Conservation (phyloP, 2,113 vertebrate species). For the Bubo scandiacus region DNA sequence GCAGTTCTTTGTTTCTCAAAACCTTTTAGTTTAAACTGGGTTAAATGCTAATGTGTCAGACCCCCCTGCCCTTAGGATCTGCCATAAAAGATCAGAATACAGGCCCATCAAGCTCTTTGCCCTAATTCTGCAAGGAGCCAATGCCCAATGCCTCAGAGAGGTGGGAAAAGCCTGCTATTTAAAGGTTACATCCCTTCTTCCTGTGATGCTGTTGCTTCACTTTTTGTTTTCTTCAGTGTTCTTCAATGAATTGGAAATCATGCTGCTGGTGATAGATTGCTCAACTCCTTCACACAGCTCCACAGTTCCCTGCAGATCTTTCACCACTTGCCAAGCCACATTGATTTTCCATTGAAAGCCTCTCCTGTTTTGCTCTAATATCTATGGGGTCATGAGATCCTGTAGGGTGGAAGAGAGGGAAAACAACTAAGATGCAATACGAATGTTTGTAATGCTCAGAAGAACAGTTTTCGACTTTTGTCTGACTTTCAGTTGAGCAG, state of each 20-base stretch:
- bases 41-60: not conserved
- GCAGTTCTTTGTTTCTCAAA: not conserved
- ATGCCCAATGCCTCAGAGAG: not conserved
- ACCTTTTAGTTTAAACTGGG: conserved; percentile 28
- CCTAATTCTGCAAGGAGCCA: conserved; percentile 19
- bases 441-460: not conserved
- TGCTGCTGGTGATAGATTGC: not conserved
- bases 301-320: not conserved
- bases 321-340: conserved; percentile 21
- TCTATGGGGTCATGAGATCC: not conserved
- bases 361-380: not conserved
- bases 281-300: not conserved
- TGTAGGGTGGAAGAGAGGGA: not conserved
- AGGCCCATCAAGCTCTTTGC: not conserved
- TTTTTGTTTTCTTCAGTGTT: not conserved
- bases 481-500: not conserved
- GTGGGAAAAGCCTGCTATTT: not conserved
- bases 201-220: not conserved
- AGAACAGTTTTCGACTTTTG: not conserved
- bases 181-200: not conserved
- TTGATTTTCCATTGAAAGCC: conserved; percentile 12
- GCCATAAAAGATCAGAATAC: conserved; percentile 15
- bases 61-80: not conserved
- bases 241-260: conserved; percentile 3
- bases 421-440: not conserved